Conservation (phyloP, 2,113 vertebrate genomes). For the Takifugu flavidus region DNA sequence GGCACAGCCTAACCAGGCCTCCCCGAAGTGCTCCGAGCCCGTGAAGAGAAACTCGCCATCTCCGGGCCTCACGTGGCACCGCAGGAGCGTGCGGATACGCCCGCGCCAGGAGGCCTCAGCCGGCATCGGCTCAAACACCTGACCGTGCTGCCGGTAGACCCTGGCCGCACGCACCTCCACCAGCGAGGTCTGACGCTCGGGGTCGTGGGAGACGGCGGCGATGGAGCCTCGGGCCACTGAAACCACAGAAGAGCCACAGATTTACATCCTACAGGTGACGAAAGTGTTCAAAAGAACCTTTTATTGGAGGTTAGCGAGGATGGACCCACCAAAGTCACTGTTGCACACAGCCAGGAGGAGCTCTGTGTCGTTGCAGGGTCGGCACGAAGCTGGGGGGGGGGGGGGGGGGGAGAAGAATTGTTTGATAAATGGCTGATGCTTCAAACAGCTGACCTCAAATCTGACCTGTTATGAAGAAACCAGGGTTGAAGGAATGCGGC, state of each 20-base stretch:
- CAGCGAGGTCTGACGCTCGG: conserved; percentile 59
- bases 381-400: conserved; percentile 67
- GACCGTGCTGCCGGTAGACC: conserved; percentile 77
- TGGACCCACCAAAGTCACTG: conserved; percentile 81
- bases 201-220: conserved; percentile 66
- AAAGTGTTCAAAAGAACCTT: neutral
- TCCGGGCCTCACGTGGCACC: conserved; percentile 76
- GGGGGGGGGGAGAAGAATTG: neutral
- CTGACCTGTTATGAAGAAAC: conserved; percentile 26
- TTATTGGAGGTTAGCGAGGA: no score
- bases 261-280: neutral
- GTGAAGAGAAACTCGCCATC: conserved; percentile 82
- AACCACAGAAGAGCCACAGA: conserved; percentile 12
- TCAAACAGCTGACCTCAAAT: conserved; percentile 12
- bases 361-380: conserved; percentile 76
- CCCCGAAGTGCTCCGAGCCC: conserved; percentile 80
- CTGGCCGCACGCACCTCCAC: conserved; percentile 63
- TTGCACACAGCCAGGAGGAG: conserved; percentile 81
- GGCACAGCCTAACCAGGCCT: conserved; percentile 85
- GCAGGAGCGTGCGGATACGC: conserved; percentile 67
- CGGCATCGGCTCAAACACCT: conserved; percentile 68
- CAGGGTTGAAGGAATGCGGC: conserved; percentile 52
- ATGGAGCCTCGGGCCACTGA: conserved; percentile 81
- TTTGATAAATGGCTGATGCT: neutral
- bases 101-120: conserved; percentile 62